A percentile compares a stretch with the other conserved stretches of the same genome.
phyloP scores from a whole-genome alignment of 2,113 vertebrate genomes.

The Odobenus rosmarus region DNA sequence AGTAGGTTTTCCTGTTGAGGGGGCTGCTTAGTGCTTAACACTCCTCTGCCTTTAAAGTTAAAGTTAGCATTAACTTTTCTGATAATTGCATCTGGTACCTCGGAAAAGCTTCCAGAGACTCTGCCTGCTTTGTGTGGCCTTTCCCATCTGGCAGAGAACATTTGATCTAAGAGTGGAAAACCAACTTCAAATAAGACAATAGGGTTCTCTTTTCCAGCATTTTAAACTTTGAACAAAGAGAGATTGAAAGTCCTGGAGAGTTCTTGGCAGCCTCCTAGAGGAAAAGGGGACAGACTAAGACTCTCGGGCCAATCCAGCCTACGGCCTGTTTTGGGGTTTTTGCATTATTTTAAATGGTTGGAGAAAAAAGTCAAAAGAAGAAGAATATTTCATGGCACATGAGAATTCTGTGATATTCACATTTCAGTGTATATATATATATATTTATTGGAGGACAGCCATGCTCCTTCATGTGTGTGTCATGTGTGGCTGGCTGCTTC shows the following conservation, averaged over 20 bases:
- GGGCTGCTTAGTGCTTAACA: background rate
- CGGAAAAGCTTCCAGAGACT: background rate
- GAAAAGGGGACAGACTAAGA: background rate
- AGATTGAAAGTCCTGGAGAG: background rate
- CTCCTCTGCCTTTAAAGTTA: too few relatives aligned
- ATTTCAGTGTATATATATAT: background rate
- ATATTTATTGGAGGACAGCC: background rate
- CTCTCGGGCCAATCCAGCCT: background rate
- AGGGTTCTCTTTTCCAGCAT: background rate
- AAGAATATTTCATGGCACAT: background rate
- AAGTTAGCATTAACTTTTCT: background rate
- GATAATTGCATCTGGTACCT: background rate
- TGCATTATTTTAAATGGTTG: background rate
- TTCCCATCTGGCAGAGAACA: background rate
- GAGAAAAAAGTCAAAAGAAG: background rate
- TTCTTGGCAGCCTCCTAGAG: background rate
- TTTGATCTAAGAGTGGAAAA: background rate
- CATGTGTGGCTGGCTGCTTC: rapidly evolving
- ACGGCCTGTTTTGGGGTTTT: background rate
- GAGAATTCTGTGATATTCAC: background rate
- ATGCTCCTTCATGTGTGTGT: background rate
- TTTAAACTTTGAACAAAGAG: background rate
- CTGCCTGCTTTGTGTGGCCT: background rate
- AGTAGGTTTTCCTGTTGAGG: background rate
- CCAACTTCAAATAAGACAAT: background rate